Conservation (phyloP, 2,888 invertebrate species). For the Charanyca ferruginea region DNA sequence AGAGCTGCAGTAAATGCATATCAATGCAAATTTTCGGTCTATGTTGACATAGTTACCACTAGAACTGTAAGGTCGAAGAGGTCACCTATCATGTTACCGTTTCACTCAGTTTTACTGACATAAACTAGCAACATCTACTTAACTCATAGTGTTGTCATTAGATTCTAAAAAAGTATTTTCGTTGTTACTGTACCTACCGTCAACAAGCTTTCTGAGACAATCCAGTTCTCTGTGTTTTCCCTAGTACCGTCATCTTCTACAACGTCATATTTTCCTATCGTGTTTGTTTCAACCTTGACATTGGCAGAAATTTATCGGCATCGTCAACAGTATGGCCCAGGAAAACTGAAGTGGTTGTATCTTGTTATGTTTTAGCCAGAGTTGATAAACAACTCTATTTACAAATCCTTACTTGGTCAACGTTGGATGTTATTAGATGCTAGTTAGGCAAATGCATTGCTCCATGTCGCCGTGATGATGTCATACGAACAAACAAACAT, state of each 20-base stretch:
- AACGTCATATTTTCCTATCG: neutral
- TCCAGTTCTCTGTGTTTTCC: neutral
- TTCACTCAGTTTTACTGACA: neutral
- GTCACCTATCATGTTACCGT: slow-evolving; percentile 16
- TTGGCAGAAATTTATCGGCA: neutral
- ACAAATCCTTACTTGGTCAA: slow-evolving; percentile 64
- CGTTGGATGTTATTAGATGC: slow-evolving; percentile 69
- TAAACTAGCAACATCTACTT: slow-evolving; percentile 3
- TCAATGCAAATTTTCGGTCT: slow-evolving; percentile 10
- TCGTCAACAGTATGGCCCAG: slow-evolving; percentile 19
- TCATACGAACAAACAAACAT: slow-evolving; percentile 71
- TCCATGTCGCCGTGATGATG: slow-evolving; percentile 76
- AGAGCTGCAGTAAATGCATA: neutral
- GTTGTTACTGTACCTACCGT: neutral
- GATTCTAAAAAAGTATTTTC: slow-evolving; percentile 5
- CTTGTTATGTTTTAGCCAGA: slow-evolving; percentile 30
- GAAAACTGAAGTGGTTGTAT: slow-evolving; percentile 20
- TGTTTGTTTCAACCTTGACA: slow-evolving; percentile 29
- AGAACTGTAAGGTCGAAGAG: slow-evolving; percentile 16
- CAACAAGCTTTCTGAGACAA: neutral
- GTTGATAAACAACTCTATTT: slow-evolving; percentile 43
- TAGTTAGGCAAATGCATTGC: slow-evolving; percentile 73
- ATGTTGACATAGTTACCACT: slow-evolving; percentile 16
- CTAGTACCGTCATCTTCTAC: no score
- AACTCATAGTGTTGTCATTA: neutral